phyloP scores from a whole-genome alignment of 2,888 invertebrate genomes.

The Thera obeliscata region DNA sequence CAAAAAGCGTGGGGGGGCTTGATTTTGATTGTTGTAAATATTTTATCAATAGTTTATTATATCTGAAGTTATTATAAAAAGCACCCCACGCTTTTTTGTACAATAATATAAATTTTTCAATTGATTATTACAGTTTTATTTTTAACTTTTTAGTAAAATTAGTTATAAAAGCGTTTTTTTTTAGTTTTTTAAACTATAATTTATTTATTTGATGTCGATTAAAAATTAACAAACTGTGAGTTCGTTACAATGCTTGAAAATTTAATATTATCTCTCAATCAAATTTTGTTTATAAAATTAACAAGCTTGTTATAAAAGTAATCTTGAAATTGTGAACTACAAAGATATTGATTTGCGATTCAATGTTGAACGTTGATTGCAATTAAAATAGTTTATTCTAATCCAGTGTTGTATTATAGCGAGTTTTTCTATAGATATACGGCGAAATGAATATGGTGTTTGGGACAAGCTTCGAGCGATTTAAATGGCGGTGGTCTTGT shows the following conservation, averaged over 20 bases:
- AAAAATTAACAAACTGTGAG: background rate
- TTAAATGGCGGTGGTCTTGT: background rate
- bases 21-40: too few species aligned
- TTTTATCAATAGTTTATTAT: too few species aligned
- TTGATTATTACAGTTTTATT: too few species aligned
- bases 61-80: too few species aligned
- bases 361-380: conserved; percentile 61
- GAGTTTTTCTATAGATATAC: conserved; percentile 66
- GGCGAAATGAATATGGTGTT: conserved; percentile 48
- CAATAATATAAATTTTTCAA: too few species aligned
- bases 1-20: too few species aligned
- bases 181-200: too few species aligned
- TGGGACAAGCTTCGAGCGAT: conserved; percentile 46
- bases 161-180: too few species aligned
- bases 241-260: background rate
- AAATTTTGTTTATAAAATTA: background rate
- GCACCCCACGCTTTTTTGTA: too few species aligned
- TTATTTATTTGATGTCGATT: too few species aligned
- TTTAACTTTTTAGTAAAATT: too few species aligned
- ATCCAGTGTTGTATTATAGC: conserved; percentile 60
- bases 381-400: conserved; percentile 74
- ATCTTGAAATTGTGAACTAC: background rate
- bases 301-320: background rate
- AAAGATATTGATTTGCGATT: conserved; percentile 45
- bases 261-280: too few species aligned